Conservation (phyloP, 2,113 vertebrate species). For the Fulica atra region DNA sequence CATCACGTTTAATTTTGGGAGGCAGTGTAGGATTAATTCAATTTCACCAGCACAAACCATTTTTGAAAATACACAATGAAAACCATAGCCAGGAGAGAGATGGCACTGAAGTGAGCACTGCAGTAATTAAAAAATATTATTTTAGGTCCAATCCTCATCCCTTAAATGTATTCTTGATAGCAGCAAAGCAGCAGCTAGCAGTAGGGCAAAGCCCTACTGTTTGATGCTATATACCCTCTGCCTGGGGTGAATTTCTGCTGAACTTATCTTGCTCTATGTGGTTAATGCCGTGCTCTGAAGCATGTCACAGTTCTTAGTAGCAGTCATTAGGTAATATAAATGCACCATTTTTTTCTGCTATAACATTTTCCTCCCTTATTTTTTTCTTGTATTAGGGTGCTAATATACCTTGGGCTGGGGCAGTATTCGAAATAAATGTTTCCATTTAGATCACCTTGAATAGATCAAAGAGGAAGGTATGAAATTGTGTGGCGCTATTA, state of each 20-base stretch:
- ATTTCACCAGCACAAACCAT: background rate
- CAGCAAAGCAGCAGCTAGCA: fast-evolving
- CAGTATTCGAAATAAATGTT: background rate
- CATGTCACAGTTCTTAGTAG: background rate
- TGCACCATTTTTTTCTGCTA: background rate
- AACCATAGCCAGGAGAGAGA: background rate
- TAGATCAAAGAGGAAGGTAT: background rate
- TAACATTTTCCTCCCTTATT: background rate
- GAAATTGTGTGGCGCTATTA: background rate
- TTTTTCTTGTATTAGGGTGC: background rate
- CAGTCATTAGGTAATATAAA: background rate
- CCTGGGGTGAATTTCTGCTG: background rate
- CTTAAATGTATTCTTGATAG: background rate
- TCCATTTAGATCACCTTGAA: background rate
- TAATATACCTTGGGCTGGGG: background rate
- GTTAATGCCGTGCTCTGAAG: background rate
- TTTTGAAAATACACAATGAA: background rate
- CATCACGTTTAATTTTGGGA: background rate
- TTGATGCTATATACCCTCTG: background rate
- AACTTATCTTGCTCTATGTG: background rate
- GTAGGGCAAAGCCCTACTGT: background rate
- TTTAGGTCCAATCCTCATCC: background rate
- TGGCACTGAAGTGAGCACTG: background rate
- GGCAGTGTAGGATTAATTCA: background rate
- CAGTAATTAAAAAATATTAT: background rate